phyloP scores from a whole-genome alignment of 2,888 invertebrate species.

The Anthophora plumipes region DNA sequence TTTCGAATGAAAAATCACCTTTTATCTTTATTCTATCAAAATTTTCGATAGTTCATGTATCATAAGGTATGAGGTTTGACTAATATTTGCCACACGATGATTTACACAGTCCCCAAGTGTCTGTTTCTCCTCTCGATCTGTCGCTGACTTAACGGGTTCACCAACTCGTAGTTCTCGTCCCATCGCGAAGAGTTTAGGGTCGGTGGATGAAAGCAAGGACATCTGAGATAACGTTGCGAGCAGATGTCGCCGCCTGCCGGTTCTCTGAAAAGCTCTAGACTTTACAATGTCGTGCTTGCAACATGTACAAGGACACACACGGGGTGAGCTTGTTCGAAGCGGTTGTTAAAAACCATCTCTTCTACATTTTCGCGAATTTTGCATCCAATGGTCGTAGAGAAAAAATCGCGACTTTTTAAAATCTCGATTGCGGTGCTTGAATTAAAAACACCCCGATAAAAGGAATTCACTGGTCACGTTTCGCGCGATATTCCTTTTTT shows the following conservation, averaged over 20 bases:
- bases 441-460: constrained; percentile 29
- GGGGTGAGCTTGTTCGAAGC: constrained; percentile 7
- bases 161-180: constrained; percentile 67
- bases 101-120: constrained; percentile 20
- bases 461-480: not conserved
- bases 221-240: constrained; percentile 79
- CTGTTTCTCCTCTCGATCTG: constrained; percentile 35
- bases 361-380: constrained; percentile 29
- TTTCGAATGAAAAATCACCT: too few species aligned
- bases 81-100: not conserved
- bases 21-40: too few species aligned
- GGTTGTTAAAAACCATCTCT: not conserved
- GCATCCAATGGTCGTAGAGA: not conserved
- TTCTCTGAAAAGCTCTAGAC: constrained; percentile 62
- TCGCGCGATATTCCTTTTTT: not conserved
- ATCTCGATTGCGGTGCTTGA: constrained; percentile 18
- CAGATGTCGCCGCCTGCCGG: constrained; percentile 79
- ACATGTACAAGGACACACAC: constrained; percentile 5
- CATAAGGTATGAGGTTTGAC: not conserved
- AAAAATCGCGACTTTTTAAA: constrained; percentile 25
- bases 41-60: too few species aligned
- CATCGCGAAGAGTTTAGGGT: constrained; percentile 8
- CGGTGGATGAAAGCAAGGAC: constrained; percentile 33
- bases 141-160: constrained; percentile 62
- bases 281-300: constrained; percentile 69